Conservation (phyloP, 2,888 invertebrate species). For the Epinotia brunnichana region DNA sequence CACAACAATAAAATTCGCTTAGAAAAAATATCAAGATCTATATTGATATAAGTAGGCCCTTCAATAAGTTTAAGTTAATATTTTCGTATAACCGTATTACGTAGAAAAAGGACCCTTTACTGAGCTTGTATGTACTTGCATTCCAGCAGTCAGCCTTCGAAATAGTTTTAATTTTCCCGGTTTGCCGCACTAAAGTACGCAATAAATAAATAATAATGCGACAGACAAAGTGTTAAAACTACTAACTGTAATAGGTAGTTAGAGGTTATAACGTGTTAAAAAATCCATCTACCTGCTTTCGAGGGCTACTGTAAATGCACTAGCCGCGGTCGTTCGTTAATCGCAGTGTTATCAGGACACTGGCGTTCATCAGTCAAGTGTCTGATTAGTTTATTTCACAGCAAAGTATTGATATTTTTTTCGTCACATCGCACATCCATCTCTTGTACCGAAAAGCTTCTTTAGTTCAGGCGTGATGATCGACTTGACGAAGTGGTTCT, state of each 20-base stretch:
- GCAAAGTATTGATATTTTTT: conserved; percentile 20
- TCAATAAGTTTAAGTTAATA: background rate
- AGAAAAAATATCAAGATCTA: conserved; percentile 31
- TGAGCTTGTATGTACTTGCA: background rate
- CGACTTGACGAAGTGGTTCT: conserved; percentile 89
- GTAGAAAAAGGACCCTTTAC: background rate
- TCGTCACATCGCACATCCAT: conserved; percentile 90
- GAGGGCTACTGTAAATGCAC: background rate
- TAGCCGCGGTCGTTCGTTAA: background rate
- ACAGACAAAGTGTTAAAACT: background rate
- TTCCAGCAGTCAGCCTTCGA: background rate
- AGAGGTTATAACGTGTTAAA: background rate
- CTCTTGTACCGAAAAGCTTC: conserved; percentile 90
- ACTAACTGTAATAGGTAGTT: no score
- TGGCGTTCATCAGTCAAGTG: background rate
- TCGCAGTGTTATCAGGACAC: background rate
- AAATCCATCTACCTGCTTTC: background rate
- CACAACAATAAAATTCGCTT: conserved; percentile 27
- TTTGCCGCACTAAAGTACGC: background rate
- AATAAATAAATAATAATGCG: background rate
- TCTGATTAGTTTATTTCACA: conserved; percentile 4
- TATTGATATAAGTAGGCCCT: conserved; percentile 24
- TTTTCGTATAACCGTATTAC: background rate
- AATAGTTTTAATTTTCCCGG: background rate
- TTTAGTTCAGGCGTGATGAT: conserved; percentile 93